A percentile compares a stretch with the other conserved stretches of the same genome.
Evolutionary conservation across 1,140 invertebrate species (phyloP).

Genomic region (Rhizoglyphus robini): DNA sequence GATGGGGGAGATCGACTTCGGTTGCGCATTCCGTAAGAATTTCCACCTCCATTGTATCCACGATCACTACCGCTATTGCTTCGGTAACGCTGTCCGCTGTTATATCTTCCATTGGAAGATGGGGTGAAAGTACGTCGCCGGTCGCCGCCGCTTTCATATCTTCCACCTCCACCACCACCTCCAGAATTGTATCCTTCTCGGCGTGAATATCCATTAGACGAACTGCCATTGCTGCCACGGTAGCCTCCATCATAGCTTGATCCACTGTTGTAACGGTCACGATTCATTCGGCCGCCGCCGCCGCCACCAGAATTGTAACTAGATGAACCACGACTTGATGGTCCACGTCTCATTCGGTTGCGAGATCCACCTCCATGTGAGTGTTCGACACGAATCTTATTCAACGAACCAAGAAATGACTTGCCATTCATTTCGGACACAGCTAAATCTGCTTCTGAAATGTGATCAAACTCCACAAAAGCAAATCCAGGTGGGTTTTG

Average conservation of each 20-base stretch:
- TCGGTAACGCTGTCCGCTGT: conserved; percentile 8
- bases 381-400: conserved; percentile 27
- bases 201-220: neutral
- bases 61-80: conserved; percentile 2
- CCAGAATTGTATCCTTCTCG: neutral
- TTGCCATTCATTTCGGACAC: conserved; percentile 39
- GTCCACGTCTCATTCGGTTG: conserved; percentile 20
- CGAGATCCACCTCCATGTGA: conserved; percentile 23
- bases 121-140: neutral
- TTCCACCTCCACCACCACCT: conserved; percentile 17
- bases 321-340: conserved; percentile 2
- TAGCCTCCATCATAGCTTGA: conserved; percentile 22
- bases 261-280: conserved; percentile 20
- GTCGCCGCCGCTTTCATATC: conserved; percentile 4
- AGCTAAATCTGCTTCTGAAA: conserved; percentile 44
- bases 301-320: conserved; percentile 11
- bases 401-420: conserved; percentile 23
- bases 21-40: neutral
- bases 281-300: conserved; percentile 10
- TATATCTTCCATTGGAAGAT: neutral
- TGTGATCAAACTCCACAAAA: conserved; percentile 47
- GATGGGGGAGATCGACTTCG: neutral
- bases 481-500: conserved; percentile 46
- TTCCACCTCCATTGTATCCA: neutral
- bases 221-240: conserved; percentile 9